These are phyloP conservation scores for Thrips palmi DNA, from an alignment of 1,140 invertebrate species.

Conservation along the genomic window DNA sequence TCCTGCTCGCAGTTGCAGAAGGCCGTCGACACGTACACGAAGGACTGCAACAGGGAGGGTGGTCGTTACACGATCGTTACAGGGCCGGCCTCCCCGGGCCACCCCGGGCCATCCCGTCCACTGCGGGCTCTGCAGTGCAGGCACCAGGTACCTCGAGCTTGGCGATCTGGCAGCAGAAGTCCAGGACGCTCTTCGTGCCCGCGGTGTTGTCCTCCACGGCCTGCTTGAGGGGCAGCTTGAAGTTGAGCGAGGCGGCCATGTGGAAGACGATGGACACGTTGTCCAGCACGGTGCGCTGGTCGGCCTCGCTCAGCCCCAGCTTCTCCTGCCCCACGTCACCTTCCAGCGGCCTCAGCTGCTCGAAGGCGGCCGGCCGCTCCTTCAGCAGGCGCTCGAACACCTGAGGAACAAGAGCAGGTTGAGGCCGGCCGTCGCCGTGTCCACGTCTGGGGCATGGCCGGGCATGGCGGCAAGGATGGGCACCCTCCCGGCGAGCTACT, in stretches of 20 bases:
- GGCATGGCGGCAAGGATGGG: background rate
- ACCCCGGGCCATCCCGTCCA: too few relatives aligned
- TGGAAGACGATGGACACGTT: conserved; percentile 45
- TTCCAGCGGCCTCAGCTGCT: conserved; percentile 35
- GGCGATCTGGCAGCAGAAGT: conserved; percentile 37
- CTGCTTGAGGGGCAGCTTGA: conserved; percentile 16
- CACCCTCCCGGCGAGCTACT: conserved; percentile 18
- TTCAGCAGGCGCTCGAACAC: conserved; percentile 24
- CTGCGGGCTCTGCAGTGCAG: too few relatives aligned
- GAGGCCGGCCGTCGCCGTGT: background rate
- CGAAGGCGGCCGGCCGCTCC: conserved; percentile 18
- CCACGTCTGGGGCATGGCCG: background rate
- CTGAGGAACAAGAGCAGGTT: conserved; percentile 14
- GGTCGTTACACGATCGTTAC: conserved; percentile 20
- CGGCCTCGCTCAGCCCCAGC: conserved; percentile 29
- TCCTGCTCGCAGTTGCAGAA: conserved; percentile 45
- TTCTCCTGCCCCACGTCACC: conserved; percentile 31
- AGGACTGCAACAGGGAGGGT: conserved; percentile 24
- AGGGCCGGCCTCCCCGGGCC: background rate
- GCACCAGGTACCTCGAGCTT: conserved; percentile 33
- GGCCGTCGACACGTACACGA: conserved; percentile 56
- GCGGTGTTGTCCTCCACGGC: conserved; percentile 20
- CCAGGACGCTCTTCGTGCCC: conserved; percentile 33
- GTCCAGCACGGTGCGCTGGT: conserved; percentile 35
- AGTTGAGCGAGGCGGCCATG: conserved; percentile 34